A percentile compares a stretch with the other conserved stretches of the same genome.
Conservation (phyloP, 2,113 vertebrate genomes). For the Quiscalus mexicanus region DNA sequence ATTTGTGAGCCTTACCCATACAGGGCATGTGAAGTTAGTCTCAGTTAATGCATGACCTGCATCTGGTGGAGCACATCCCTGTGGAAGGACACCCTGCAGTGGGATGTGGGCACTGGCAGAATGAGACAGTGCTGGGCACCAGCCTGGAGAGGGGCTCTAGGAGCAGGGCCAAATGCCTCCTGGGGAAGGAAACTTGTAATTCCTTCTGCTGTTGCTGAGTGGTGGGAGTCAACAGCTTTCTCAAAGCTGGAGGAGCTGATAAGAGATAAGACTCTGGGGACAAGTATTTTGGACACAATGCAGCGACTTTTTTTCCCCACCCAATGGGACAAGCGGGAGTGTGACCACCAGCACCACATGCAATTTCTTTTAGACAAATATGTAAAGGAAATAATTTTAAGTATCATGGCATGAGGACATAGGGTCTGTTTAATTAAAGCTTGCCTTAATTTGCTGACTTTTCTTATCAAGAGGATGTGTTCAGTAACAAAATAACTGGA, state of each 20-base stretch:
- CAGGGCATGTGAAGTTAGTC: conserved; percentile 6
- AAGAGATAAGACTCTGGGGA: background rate
- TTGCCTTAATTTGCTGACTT: background rate
- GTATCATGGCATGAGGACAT: background rate
- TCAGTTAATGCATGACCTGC: background rate
- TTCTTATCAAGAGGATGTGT: background rate
- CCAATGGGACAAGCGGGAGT: fast-evolving
- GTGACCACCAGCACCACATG: background rate
- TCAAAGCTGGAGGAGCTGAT: background rate
- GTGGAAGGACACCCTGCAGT: background rate
- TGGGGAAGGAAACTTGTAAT: background rate
- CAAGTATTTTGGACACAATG: background rate
- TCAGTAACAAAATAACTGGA: background rate
- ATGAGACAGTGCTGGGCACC: background rate
- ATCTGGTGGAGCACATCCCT: background rate
- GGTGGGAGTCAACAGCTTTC: background rate
- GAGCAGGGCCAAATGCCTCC: fast-evolving
- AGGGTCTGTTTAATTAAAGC: background rate
- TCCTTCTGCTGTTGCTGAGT: background rate
- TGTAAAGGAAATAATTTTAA: background rate
- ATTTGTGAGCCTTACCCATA: background rate
- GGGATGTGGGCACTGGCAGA: no score
- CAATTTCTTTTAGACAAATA: background rate
- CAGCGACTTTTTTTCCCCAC: background rate
- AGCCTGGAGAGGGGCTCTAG: fast-evolving